Evolutionary conservation across 2,888 invertebrate species (phyloP).

Genomic region (Pemphredon lugubris): DNA sequence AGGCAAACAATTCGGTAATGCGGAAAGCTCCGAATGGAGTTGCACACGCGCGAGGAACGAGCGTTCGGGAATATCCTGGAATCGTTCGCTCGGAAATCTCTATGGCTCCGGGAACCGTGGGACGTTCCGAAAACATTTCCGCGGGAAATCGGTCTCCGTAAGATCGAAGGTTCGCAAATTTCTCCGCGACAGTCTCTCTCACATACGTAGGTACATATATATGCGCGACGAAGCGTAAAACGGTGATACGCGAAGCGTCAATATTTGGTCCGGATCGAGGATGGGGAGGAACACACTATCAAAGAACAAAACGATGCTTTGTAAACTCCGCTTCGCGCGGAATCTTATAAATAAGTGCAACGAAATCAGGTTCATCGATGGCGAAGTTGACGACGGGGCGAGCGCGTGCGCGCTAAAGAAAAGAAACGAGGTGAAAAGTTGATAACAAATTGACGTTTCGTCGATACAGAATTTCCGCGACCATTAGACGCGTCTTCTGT

Average conservation of each 20-base stretch:
- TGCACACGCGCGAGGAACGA: constrained; percentile 3
- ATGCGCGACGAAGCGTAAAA: background rate
- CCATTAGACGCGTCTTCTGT: too few relatives aligned
- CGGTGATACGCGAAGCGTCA: background rate
- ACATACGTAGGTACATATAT: background rate
- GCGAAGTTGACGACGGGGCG: too few relatives aligned
- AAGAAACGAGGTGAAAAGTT: too few relatives aligned
- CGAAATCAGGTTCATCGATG: too few relatives aligned
- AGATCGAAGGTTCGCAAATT: background rate
- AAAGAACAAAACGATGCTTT: too few relatives aligned
- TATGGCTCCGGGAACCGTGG: constrained; percentile 11
- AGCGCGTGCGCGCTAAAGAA: background rate
- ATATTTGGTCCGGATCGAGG: constrained; percentile 8
- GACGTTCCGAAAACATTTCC: background rate
- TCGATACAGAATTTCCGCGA: too few relatives aligned
- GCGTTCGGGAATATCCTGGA: background rate
- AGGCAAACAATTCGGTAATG: constrained; percentile 70
- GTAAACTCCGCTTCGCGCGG: too few relatives aligned
- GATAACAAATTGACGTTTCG: too few relatives aligned
- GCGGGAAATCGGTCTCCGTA: background rate
- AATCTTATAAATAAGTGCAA: background rate
- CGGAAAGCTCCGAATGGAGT: constrained; percentile 41
- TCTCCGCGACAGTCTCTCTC: background rate
- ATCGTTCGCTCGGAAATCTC: constrained; percentile 35
- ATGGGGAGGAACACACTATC: too few relatives aligned